A percentile compares a stretch with the other conserved stretches of the same genome.
phyloP scores from a whole-genome alignment of 2,113 vertebrate genomes.

The Cichladusa arquata region DNA sequence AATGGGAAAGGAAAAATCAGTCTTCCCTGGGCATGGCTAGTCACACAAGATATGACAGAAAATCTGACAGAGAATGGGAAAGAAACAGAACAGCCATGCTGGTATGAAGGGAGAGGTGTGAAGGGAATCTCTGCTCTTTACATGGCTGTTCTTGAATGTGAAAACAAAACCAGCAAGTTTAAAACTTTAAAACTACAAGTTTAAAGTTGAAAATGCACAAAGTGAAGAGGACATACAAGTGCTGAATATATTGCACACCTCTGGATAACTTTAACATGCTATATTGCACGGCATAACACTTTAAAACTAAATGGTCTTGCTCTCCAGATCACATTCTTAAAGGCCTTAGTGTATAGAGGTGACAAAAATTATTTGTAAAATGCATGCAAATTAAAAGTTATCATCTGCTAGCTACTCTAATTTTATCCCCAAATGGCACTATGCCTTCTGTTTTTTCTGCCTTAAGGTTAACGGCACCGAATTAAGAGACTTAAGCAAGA shows the following conservation, averaged over 20 bases:
- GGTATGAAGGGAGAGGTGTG: not conserved
- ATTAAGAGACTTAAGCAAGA: constrained; percentile 32
- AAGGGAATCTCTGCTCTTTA: not conserved
- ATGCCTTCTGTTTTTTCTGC: not conserved
- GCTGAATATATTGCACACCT: not conserved
- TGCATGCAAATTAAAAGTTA: constrained; percentile 2
- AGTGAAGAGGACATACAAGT: not conserved
- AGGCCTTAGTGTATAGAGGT: not conserved
- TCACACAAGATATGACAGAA: not conserved
- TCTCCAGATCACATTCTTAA: not conserved
- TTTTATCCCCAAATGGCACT: constrained; percentile 1
- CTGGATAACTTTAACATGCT: not conserved
- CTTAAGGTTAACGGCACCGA: not conserved
- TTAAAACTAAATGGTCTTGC: not conserved
- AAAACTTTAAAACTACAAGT: not conserved
- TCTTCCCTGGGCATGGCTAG: not conserved
- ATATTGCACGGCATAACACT: not conserved
- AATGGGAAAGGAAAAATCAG: not conserved
- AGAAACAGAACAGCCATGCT: accelerated
- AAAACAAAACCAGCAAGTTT: not conserved
- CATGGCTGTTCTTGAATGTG: not conserved
- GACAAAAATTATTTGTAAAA: constrained; percentile 10
- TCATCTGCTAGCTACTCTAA: constrained; percentile 17
- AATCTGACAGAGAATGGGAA: not conserved
- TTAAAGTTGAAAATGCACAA: not conserved